Evolutionary conservation across 2,113 vertebrate species (phyloP).

Genomic region (Trematomus loennbergii): DNA sequence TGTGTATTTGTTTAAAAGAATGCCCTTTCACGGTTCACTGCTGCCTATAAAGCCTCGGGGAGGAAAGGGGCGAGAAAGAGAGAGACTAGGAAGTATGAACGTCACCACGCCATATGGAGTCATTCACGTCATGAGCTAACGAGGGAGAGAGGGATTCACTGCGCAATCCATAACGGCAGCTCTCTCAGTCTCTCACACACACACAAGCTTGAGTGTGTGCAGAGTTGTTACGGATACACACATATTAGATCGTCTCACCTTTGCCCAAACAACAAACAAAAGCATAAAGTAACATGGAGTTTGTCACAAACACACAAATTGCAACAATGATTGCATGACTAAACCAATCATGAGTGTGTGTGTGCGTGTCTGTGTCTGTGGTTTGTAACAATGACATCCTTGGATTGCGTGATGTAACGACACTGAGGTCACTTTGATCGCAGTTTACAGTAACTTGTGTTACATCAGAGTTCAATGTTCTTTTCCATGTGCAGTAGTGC

Average conservation of each 20-base stretch:
- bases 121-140: constrained; percentile 46
- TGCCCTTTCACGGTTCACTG: constrained; percentile 3
- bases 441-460: not conserved
- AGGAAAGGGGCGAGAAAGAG: constrained; percentile 9
- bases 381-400: constrained; percentile 30
- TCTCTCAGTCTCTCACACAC: not conserved
- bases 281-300: not conserved
- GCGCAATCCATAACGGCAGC: constrained; percentile 9
- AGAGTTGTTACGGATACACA: not conserved
- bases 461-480: not conserved
- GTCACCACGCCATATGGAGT: constrained; percentile 47
- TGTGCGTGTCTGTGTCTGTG: not conserved
- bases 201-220: not conserved
- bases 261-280: not conserved
- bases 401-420: not conserved
- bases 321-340: not conserved
- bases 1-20: constrained; percentile 30
- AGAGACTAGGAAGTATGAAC: constrained; percentile 46
- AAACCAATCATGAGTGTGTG: not conserved
- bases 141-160: not conserved
- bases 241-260: not conserved
- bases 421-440: not conserved
- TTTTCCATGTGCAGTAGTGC: constrained; percentile 16
- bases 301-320: not conserved
- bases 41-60: constrained; percentile 48